A percentile compares a stretch with the other conserved stretches of the same genome.
Evolutionary conservation across 2,888 invertebrate genomes (phyloP).

Genomic region (Iphiclides podalirius): DNA sequence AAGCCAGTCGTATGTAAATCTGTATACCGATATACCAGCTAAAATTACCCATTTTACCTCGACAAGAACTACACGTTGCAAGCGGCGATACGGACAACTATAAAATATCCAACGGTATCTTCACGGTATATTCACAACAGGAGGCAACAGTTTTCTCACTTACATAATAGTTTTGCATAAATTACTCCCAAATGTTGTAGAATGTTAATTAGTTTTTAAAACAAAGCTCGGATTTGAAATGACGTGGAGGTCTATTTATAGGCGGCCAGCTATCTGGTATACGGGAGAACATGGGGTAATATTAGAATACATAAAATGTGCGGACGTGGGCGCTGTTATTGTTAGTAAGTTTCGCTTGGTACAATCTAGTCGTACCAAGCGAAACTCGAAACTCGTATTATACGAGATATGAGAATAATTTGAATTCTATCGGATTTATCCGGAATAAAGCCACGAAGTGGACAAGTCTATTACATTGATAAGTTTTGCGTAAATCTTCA

Average conservation of each 20-base stretch:
- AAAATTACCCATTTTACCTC: too few species aligned
- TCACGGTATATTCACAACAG: too few species aligned
- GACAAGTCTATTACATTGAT: too few species aligned
- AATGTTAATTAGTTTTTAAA: slow-evolving; percentile 13
- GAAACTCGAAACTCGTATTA: too few species aligned
- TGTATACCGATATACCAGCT: too few species aligned
- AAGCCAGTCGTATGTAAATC: too few species aligned
- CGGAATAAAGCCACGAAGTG: slow-evolving; percentile 5
- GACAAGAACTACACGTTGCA: too few species aligned
- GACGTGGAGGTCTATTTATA: slow-evolving; percentile 14
- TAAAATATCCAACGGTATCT: too few species aligned
- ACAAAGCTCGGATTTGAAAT: neutral
- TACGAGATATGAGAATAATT: slow-evolving; percentile 23
- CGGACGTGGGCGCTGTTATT: slow-evolving; percentile 30
- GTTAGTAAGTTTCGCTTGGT: slow-evolving; percentile 29
- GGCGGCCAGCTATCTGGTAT: slow-evolving; percentile 16
- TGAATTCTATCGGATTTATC: slow-evolving; percentile 5
- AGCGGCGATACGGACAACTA: too few species aligned
- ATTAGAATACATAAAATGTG: slow-evolving; percentile 22
- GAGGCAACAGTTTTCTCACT: too few species aligned
- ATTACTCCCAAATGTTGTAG: slow-evolving; percentile 1
- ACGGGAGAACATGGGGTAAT: slow-evolving; percentile 26
- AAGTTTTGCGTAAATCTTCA: too few species aligned
- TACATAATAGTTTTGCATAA: slow-evolving; percentile 5
- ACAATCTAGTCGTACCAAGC: too few species aligned